phyloP scores from a whole-genome alignment of 2,797 vertebrate species.

The Neosalanx taihuensis region DNA sequence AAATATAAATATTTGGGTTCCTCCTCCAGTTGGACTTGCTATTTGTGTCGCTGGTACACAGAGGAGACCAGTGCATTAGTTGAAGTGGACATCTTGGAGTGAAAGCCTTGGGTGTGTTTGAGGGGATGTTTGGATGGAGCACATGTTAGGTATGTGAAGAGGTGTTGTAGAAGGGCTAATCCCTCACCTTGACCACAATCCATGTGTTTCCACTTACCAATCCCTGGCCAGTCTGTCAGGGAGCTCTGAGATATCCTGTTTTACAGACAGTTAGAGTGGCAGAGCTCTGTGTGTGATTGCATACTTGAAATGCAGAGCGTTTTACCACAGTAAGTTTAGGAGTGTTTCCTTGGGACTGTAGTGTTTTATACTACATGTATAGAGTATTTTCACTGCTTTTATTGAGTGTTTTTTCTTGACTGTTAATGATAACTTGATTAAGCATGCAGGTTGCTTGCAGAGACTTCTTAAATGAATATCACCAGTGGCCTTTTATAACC shows the following conservation, averaged over 20 bases:
- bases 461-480: neutral
- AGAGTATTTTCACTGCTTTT: neutral
- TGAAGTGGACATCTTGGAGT: neutral
- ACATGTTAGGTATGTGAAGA: constrained; percentile 44
- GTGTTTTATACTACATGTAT: neutral
- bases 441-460: neutral
- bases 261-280: constrained; percentile 68
- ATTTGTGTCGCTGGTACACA: neutral
- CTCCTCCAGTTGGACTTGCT: neutral
- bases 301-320: neutral
- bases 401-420: neutral
- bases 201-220: constrained; percentile 78
- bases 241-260: constrained; percentile 63
- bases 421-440: neutral
- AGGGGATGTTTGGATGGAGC: neutral
- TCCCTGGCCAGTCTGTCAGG: constrained; percentile 68
- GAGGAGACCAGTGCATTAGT: neutral
- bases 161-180: constrained; percentile 57
- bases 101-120: neutral
- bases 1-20: neutral
- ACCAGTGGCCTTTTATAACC: neutral
- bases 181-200: constrained; percentile 64
- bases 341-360: neutral
- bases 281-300: constrained; percentile 62
- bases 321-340: neutral